These are phyloP conservation scores for Bradypus variegatus DNA, from an alignment of 2,797 vertebrate genomes.

Conservation along the genomic window DNA sequence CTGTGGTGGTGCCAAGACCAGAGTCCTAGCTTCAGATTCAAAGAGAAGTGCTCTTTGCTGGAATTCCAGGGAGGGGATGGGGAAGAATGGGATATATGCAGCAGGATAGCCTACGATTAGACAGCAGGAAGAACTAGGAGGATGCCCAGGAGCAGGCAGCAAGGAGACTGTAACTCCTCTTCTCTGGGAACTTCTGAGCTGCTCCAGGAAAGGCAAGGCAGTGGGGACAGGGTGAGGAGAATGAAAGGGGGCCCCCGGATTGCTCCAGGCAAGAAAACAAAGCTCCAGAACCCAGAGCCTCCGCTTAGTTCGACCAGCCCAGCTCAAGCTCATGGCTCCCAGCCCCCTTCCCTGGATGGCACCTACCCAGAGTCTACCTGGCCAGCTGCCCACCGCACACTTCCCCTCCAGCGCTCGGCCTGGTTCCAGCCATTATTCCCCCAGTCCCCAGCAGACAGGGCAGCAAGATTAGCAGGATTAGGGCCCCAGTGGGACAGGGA, in stretches of 20 bases:
- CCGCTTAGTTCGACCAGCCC: neutral
- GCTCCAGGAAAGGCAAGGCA: neutral
- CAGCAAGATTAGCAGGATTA: conserved; percentile 8
- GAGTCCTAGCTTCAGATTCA: neutral
- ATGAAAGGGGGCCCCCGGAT: neutral
- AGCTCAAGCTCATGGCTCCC: neutral
- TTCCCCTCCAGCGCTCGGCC: neutral
- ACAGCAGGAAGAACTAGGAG: no score
- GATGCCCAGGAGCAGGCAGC: neutral
- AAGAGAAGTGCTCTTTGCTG: neutral
- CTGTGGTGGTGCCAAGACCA: neutral
- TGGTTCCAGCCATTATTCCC: neutral
- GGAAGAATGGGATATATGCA: neutral
- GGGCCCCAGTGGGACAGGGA: neutral
- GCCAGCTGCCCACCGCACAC: neutral
- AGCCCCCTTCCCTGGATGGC: neutral
- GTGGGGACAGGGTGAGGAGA: fast-evolving
- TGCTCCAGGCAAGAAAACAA: neutral
- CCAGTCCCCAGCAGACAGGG: neutral
- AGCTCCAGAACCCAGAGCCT: neutral
- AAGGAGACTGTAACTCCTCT: neutral
- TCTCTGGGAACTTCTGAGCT: neutral
- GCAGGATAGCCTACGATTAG: neutral
- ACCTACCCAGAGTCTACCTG: neutral
- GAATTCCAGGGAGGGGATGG: neutral